Evolutionary conservation across 2,888 invertebrate species (phyloP).

Genomic region (Ophonus ardosiacus): DNA sequence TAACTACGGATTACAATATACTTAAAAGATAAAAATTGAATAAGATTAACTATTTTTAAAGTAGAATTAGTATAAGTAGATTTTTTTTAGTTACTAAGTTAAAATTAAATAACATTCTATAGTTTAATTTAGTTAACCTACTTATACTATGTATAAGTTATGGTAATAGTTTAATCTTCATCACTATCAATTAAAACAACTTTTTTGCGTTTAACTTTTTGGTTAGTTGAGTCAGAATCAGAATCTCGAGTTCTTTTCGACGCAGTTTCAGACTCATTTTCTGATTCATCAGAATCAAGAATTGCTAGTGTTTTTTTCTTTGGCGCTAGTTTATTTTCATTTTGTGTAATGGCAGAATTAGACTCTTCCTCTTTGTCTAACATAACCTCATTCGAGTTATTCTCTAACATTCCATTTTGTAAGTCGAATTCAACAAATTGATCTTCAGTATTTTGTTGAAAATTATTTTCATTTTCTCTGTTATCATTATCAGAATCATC

Average conservation of each 20-base stretch:
- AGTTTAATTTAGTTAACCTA: background rate
- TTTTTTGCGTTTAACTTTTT: constrained; percentile 35
- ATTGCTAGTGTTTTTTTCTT: constrained; percentile 1
- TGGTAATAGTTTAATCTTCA: constrained; percentile 40
- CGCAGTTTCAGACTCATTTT: constrained; percentile 24
- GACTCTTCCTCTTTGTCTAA: background rate
- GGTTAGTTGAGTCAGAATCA: constrained; percentile 29
- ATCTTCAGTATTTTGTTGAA: constrained; percentile 18
- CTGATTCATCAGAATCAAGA: background rate
- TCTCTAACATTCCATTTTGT: background rate
- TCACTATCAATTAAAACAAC: constrained; percentile 54
- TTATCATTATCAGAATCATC: constrained; percentile 25
- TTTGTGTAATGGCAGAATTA: background rate
- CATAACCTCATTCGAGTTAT: background rate
- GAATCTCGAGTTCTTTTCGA: constrained; percentile 43
- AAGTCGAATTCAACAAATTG: constrained; percentile 5
- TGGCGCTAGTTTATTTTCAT: background rate
- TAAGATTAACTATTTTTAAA: background rate
- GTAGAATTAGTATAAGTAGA: background rate
- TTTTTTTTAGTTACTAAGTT: background rate
- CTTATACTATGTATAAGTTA: background rate
- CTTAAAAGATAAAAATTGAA: no score
- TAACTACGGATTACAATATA: no score
- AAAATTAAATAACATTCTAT: background rate
- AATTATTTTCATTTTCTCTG: background rate